A percentile compares a stretch with the other conserved stretches of the same genome.
These are phyloP conservation scores for Sebastolobus altivelis DNA, from an alignment of 2,797 vertebrate genomes.

Conservation along the genomic window DNA sequence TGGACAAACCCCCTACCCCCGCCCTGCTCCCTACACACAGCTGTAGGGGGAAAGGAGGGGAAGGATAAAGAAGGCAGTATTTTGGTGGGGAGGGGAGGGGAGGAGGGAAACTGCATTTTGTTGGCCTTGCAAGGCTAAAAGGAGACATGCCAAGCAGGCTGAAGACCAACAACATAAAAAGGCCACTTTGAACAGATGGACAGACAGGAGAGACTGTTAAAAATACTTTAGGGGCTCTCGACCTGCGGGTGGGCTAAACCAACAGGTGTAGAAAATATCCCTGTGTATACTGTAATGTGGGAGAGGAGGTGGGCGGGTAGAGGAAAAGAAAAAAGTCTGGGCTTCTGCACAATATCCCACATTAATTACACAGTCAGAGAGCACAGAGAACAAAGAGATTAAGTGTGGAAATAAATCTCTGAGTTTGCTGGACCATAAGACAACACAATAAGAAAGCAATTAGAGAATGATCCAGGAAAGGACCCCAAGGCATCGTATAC, in stretches of 20 bases:
- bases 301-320: background rate
- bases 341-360: background rate
- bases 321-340: slow-evolving; percentile 11
- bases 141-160: slow-evolving; percentile 65
- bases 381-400: background rate
- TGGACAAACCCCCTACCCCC: slow-evolving; percentile 16
- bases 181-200: slow-evolving; percentile 73
- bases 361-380: slow-evolving; percentile 14
- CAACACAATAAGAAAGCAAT: background rate
- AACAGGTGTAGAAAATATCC: slow-evolving; percentile 78
- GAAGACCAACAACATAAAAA: slow-evolving; percentile 69
- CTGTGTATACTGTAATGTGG: slow-evolving; percentile 6
- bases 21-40: slow-evolving; percentile 34
- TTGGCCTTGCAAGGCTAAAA: slow-evolving; percentile 73
- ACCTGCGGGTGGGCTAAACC: slow-evolving; percentile 58
- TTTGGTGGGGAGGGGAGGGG: slow-evolving; percentile 24
- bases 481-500: background rate
- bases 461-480: background rate
- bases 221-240: slow-evolving; percentile 73
- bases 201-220: slow-evolving; percentile 71
- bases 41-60: slow-evolving; percentile 28
- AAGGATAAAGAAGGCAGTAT: slow-evolving; percentile 25
- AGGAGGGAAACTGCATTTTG: slow-evolving; percentile 27
- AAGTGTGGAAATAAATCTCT: background rate
- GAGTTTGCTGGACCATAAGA: background rate